phyloP scores from a whole-genome alignment of 2,888 invertebrate species.

The Hypena proboscidalis region DNA sequence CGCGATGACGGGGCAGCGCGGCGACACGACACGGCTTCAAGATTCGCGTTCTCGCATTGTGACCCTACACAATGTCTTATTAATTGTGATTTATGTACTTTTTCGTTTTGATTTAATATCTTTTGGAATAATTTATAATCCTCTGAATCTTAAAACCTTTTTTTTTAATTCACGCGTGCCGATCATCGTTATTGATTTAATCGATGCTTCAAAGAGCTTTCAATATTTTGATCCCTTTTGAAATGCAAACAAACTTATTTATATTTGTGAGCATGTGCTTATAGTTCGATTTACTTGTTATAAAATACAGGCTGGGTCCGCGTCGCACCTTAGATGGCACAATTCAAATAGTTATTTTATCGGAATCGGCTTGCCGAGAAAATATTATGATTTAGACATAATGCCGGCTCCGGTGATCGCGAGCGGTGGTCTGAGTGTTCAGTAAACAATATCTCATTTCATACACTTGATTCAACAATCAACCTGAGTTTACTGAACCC shows the following conservation, averaged over 20 bases:
- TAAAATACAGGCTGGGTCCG: conserved; percentile 18
- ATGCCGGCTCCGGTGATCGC: conserved; percentile 13
- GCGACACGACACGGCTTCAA: conserved; percentile 16
- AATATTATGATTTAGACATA: conserved; percentile 42
- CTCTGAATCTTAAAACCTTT: not conserved
- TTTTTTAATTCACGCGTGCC: no score
- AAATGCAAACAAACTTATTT: conserved; percentile 21
- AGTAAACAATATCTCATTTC: conserved; percentile 64
- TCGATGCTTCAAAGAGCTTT: no score
- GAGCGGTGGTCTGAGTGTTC: conserved; percentile 44
- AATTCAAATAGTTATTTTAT: conserved; percentile 27
- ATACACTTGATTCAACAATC: conserved; percentile 39
- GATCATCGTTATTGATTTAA: no score
- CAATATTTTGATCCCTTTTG: conserved; percentile 11
- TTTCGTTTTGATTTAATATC: conserved; percentile 22
- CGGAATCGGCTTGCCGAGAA: conserved; percentile 26
- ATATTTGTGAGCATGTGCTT: conserved; percentile 16
- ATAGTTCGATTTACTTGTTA: conserved; percentile 11
- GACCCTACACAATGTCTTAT: conserved; percentile 27
- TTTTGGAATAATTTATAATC: conserved; percentile 9
- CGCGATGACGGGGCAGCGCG: conserved; percentile 19
- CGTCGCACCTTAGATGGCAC: conserved; percentile 15
- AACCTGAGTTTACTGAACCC: conserved; percentile 30
- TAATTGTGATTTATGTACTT: conserved; percentile 40
- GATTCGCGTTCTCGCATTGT: conserved; percentile 30